Percentiles rank a stretch among this genome's conserved stretches.
Evolutionary conservation across 1,140 invertebrate species (phyloP).

Genomic region (Brachionus sp.): DNA sequence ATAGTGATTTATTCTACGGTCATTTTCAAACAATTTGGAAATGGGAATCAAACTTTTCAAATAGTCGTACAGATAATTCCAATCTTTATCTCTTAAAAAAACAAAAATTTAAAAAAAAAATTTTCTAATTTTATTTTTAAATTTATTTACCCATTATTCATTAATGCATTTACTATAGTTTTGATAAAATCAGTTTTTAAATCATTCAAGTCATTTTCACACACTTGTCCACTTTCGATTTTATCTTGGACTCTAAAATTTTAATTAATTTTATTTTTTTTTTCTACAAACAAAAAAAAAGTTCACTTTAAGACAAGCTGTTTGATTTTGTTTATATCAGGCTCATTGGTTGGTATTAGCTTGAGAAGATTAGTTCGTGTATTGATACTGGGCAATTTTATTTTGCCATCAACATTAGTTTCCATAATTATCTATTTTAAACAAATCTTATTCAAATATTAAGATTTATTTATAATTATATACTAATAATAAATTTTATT

Average conservation of each 20-base stretch:
- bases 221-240: background rate
- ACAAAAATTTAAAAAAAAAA: background rate
- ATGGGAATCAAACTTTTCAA: background rate
- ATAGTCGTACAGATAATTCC: background rate
- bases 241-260: background rate
- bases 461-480: background rate
- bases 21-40: background rate
- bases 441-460: background rate
- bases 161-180: constrained; percentile 1
- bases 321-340: background rate
- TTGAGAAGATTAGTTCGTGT: background rate
- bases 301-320: background rate
- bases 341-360: background rate
- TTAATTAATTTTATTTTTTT: background rate
- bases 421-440: background rate
- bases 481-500: background rate
- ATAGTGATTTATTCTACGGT: background rate
- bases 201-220: background rate
- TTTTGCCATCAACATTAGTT: background rate
- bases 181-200: background rate
- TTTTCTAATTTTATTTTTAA: background rate
- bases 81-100: constrained; percentile 16
- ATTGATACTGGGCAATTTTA: background rate
- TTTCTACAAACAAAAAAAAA: background rate
- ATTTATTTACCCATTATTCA: background rate